Percentiles rank a stretch among this genome's conserved stretches.
Evolutionary conservation across 1,140 invertebrate species (phyloP).

Genomic region (Cydia strobilella): DNA sequence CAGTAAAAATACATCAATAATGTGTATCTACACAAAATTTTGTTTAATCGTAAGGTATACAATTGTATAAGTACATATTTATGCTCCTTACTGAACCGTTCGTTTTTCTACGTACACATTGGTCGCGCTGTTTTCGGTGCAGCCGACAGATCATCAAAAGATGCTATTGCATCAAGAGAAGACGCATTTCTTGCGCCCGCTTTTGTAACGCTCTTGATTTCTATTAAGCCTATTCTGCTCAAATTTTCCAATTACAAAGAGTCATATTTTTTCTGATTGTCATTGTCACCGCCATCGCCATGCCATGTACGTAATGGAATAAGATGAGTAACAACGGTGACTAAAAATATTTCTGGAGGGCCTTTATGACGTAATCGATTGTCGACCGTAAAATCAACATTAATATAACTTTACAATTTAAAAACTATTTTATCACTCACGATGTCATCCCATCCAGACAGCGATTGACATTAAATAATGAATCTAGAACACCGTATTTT

Average conservation of each 20-base stretch:
- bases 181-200: background rate
- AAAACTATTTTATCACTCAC: background rate
- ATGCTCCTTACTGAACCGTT: background rate
- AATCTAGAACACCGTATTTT: constrained; percentile 1
- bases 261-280: background rate
- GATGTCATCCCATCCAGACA: background rate
- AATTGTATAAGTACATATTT: background rate
- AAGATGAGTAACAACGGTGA: background rate
- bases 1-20: background rate
- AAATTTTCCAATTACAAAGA: background rate
- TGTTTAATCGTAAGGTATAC: background rate
- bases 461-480: background rate
- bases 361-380: background rate
- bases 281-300: no score
- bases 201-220: background rate
- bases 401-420: background rate
- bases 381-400: background rate
- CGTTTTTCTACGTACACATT: background rate
- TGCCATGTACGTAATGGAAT: background rate
- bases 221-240: background rate
- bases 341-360: background rate
- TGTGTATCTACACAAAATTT: background rate
- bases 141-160: background rate
- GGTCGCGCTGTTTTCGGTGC: background rate
- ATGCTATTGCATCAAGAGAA: constrained; percentile 3